Conservation (phyloP, 2,888 invertebrate genomes). For the Melanophora roralis region DNA sequence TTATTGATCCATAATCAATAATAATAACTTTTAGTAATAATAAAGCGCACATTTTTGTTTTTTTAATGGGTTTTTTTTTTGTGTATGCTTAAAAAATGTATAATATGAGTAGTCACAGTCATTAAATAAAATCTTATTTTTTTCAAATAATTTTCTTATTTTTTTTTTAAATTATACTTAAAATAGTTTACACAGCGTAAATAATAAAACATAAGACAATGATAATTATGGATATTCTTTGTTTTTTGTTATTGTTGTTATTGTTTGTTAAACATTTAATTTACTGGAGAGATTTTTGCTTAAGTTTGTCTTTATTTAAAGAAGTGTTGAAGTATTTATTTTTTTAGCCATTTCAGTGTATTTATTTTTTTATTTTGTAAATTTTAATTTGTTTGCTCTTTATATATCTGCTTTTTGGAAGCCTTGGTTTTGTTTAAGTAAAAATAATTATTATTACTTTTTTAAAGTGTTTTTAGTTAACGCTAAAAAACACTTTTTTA, state of each 20-base stretch:
- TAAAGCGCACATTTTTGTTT: conserved; percentile 57
- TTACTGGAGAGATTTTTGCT: conserved; percentile 47
- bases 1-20: conserved; percentile 61
- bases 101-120: conserved; percentile 62
- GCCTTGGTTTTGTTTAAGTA: conserved; percentile 45
- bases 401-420: conserved; percentile 51
- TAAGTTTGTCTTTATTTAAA: conserved; percentile 43
- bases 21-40: conserved; percentile 62
- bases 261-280: conserved; percentile 45
- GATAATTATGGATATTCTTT: conserved; percentile 38
- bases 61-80: conserved; percentile 45
- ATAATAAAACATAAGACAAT: conserved; percentile 51
- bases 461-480: too few relatives aligned
- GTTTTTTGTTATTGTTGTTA: conserved; percentile 23
- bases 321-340: conserved; percentile 31
- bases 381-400: conserved; percentile 24
- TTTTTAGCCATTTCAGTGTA: conserved; percentile 24
- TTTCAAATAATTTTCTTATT: conserved; percentile 34
- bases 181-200: conserved; percentile 61
- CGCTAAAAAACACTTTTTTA: conserved; percentile 7
- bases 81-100: conserved; percentile 62
- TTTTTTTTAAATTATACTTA: conserved; percentile 49
- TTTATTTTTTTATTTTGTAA: conserved; percentile 7
- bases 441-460: conserved; percentile 25
- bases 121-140: conserved; percentile 59